Evolutionary conservation across 2,888 invertebrate species (phyloP).

Genomic region (Anthoptus insignis): DNA sequence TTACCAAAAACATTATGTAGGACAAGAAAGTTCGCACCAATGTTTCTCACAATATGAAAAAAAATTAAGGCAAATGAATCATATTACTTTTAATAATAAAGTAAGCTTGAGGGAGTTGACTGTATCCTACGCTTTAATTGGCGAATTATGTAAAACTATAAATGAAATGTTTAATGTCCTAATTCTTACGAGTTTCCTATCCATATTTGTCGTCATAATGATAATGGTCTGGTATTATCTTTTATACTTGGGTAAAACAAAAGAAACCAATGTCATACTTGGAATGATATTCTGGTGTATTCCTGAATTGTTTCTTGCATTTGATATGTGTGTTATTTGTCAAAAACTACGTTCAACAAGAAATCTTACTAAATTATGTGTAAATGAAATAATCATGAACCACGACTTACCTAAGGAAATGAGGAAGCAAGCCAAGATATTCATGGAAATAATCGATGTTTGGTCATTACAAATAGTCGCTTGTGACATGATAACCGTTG

Average conservation of each 20-base stretch:
- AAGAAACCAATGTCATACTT: not conserved
- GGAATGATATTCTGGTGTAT: slow-evolving; percentile 59
- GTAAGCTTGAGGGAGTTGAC: not conserved
- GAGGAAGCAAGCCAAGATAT: slow-evolving; percentile 68
- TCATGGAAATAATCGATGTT: slow-evolving; percentile 66
- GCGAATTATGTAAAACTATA: not conserved
- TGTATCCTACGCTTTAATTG: not conserved
- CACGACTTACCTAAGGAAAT: slow-evolving; percentile 65
- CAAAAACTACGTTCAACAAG: slow-evolving; percentile 58
- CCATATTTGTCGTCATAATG: not conserved
- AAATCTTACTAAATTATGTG: slow-evolving; percentile 59
- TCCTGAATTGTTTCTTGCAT: slow-evolving; percentile 56
- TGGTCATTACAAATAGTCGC: slow-evolving; percentile 57
- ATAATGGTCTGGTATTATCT: not conserved
- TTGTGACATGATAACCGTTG: slow-evolving; percentile 70
- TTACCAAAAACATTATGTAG: not conserved
- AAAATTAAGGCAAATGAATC: not conserved
- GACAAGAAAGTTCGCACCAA: not conserved
- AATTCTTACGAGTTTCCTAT: not conserved
- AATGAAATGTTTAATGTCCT: not conserved
- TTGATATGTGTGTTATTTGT: slow-evolving; percentile 60
- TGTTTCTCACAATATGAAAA: not conserved
- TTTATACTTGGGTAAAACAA: not conserved
- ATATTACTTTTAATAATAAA: not conserved
- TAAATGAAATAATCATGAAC: slow-evolving; percentile 70